Evolutionary conservation across 2,888 invertebrate species (phyloP), one percentile per base, ranked within the genome.

Genomic region (Pandemis corylana): DNA sequence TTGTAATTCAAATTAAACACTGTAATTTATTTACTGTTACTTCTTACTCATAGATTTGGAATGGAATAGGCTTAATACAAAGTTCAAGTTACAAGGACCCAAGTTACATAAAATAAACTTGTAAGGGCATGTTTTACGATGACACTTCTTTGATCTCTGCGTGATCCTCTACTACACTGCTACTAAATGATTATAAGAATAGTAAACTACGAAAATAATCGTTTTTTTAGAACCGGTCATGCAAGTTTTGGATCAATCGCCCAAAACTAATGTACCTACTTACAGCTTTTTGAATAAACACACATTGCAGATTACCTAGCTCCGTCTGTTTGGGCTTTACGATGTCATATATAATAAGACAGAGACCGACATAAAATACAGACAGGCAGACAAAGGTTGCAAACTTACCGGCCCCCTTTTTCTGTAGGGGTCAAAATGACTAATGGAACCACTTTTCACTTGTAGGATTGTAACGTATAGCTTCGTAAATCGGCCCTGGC

Each of bases 401-500:
- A 59, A 59, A 28, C 28, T 59, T 59, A 59, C 20, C 20, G 6
- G 28, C 56, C 56, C 56, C 20, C 56, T 56, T 56, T 56, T 56
- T 56, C 13, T 12, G 59, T 59, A 20, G 59, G 15, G 28, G 28
- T n/a, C 59, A 59, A 59, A 28, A 59, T 59, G 59, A 59, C 12
- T 12, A 59, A 59, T 59, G 59, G n/a, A 12, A 20, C 59, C 59
- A 59, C 59, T 59, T 59, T 59, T n/a, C 56, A 56, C 56, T 56
- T 20, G 56, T 56, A 56, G 56, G 9, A 56, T 56, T 56, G 56
- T 56, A 15, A 56, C 56, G 20, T 56, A 56, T 56, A 20, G 56
- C 56, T 56, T 20, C 20, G 56, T 9, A 9, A 20, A 56, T 56
- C 20, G 56, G 20, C 20, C 56, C 9, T 56, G 20, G 56, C 51